Evolutionary conservation across 1,140 invertebrate genomes (phyloP).

Genomic region (Drosophila ambigua): DNA sequence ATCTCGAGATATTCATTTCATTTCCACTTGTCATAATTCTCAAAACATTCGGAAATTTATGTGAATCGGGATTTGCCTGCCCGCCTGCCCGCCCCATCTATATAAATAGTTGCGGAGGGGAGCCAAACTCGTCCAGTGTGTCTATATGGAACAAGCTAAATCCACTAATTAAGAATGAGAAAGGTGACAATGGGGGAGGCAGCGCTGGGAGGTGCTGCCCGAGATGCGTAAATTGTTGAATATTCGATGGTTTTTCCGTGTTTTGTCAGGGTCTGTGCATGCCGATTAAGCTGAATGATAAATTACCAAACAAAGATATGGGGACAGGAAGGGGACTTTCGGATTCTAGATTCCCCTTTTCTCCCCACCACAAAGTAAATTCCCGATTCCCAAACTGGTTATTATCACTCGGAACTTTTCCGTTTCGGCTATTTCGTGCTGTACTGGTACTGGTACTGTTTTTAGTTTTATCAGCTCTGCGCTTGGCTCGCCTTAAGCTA

Average conservation of each 20-base stretch:
- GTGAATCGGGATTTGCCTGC: constrained; percentile 63
- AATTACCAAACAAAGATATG: constrained; percentile 42
- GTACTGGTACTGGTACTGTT: not conserved
- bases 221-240: constrained; percentile 63
- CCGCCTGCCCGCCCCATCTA: constrained; percentile 16
- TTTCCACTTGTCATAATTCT: constrained; percentile 73
- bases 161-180: constrained; percentile 78
- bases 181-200: constrained; percentile 68
- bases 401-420: constrained; percentile 47
- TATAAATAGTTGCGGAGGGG: constrained; percentile 53
- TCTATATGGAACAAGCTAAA: constrained; percentile 62
- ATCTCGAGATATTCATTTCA: constrained; percentile 39
- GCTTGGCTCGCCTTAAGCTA: constrained; percentile 64
- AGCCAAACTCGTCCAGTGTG: constrained; percentile 13
- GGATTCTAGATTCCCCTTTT: constrained; percentile 9
- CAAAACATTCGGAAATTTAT: constrained; percentile 69
- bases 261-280: constrained; percentile 47
- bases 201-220: constrained; percentile 23
- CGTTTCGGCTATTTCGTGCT: constrained; percentile 4
- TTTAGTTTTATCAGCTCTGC: constrained; percentile 43
- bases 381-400: constrained; percentile 48
- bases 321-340: constrained; percentile 1
- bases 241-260: constrained; percentile 55
- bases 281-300: constrained; percentile 69
- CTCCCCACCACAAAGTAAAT: constrained; percentile 34